Conservation (phyloP, 2,113 vertebrate species). For the Nibea coibor region DNA sequence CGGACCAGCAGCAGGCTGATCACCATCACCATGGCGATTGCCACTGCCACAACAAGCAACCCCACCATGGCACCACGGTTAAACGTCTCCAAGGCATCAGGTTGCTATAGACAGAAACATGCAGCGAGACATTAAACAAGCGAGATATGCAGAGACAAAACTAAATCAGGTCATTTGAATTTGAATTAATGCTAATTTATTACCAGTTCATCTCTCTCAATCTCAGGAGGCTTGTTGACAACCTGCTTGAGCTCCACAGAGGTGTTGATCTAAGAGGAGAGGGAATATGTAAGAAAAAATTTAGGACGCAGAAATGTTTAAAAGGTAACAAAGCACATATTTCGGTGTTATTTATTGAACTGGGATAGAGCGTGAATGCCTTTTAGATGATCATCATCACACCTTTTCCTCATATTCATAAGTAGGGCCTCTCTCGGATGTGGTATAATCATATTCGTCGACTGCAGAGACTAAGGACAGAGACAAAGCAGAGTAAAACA, state of each 20-base stretch:
- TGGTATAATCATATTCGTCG: slow-evolving; percentile 86
- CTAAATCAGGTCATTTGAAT: neutral
- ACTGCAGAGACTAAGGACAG: slow-evolving; percentile 64
- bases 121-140: neutral
- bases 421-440: slow-evolving; percentile 83
- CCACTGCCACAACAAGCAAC: slow-evolving; percentile 89
- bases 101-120: slow-evolving; percentile 78
- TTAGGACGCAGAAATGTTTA: neutral
- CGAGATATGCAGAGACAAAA: neutral
- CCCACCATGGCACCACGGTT: slow-evolving; percentile 91
- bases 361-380: neutral
- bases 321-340: neutral
- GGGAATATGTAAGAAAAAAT: neutral
- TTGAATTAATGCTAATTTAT: slow-evolving; percentile 1
- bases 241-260: slow-evolving; percentile 88
- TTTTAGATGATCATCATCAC: slow-evolving; percentile 16
- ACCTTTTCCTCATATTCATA: slow-evolving; percentile 88
- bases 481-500: slow-evolving; percentile 16
- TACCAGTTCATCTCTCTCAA: slow-evolving; percentile 89
- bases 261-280: slow-evolving; percentile 81
- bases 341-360: neutral
- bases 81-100: slow-evolving; percentile 88
- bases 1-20: slow-evolving; percentile 89
- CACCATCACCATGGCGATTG: slow-evolving; percentile 90
- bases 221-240: slow-evolving; percentile 88